Base-by-base conservation (phyloP, 2,888 invertebrate species). In the Podabrus alpinus region DNA sequence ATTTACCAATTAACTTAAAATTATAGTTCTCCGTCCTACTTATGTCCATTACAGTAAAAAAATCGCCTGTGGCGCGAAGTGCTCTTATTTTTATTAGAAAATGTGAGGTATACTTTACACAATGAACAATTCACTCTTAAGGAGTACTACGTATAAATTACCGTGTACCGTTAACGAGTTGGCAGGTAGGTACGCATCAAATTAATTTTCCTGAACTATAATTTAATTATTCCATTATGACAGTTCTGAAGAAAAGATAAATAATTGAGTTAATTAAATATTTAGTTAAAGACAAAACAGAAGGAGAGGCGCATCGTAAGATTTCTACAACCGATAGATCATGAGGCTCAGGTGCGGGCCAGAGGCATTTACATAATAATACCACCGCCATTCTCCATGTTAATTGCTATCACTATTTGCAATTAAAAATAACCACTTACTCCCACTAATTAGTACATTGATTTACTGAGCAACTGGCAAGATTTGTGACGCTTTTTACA, bases 341-440 rank as follows among this genome's bases (percentile, higher is more conserved):
- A 74, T 72, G 72, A 64, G 74, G 67, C 74, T 21, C 77, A 77
- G 77, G 77, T 77, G 77, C 72, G 66, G 68, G 60, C 66, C 70
- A 66, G 60, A 77, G 69, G 74, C 77, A 77, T 77, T 77, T 77
- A 77, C 77, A 77, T 77, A 77, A 77, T 77, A 77, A 77, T 77
- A 72, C 77, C 72, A 45, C 77, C 77, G 77, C 74, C 72, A 77
- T 77, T 74, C 72, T 74, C 77, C 72, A 81, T 81, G 80, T 80
- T 82, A 82, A 82, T 80, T 82, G 80, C 80, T 75, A 80, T 80
- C 80, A 81, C 81, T 82, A 82, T 82, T 82, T 81, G 81, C 82
- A 82, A 82, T 81, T 82, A 82, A 82, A 82, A 82, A 80, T 81
- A 82, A 81, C 80, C 79, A 79, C 79, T 77, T 79, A 75, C 77